Base-by-base conservation (phyloP, 2,797 vertebrate genomes). In the Sparidentex hasta region DNA sequence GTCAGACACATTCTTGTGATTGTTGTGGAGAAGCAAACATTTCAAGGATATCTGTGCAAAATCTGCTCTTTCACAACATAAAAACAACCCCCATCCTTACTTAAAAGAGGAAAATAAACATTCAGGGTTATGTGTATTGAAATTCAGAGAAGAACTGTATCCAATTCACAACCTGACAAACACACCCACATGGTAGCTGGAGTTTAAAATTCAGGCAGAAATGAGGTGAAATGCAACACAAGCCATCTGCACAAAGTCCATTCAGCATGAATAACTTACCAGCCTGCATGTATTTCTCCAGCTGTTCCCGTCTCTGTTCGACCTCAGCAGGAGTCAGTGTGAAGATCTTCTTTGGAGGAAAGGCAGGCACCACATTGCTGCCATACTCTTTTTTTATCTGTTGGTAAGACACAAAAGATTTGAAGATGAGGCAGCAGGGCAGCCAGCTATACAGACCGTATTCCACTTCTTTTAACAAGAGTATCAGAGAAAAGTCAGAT, bases 251-350 rank as follows among this genome's bases (percentile, higher is more conserved):
- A 61, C 81, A 72, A 69, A 62, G 73, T 66, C 62, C 54, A 67
- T 80, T 63, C 46, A 46, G 67, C 47, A 57, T 47, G 63, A 86
- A 75, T 50, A 82, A 94, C 98, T 96, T 81, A 99, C 98, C 97
- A 21, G 97, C 97, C 93, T 99, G 98, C 98, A 99, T 99, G 95
- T 99, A 99, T 77, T 99, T 99, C 95, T 99, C 98, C 90, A 99
- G 94, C 94, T 97, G 98, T 68, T 99, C 98, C 81, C 98, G 93
- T 41, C 98, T 95, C 90, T 99, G 98, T 85, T 99, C 98, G 2
- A 99, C 97, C 92, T 99, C 98, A 0, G 95, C 96, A 0, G 97
- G 96, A 2, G 98, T 99, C 78, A 99, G 96, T 0, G 98, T 98
- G 93, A 99, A 99, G 90, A 99, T 97, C 94, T 99, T 99, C 95